Base-by-base conservation (phyloP, 1,140 invertebrate genomes). In the Drosophila arawakana region DNA sequence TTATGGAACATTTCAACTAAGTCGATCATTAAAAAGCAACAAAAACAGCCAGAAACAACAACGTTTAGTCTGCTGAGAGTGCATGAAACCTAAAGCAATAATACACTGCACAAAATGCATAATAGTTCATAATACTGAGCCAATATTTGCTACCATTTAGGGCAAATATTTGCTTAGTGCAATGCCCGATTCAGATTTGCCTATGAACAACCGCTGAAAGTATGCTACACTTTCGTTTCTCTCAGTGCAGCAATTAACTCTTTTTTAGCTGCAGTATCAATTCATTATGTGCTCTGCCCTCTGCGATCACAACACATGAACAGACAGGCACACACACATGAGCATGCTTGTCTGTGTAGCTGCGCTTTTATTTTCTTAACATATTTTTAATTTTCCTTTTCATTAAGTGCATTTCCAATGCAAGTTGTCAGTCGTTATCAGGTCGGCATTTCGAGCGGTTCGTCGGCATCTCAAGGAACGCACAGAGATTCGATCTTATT, bases 391-490 rank as follows among this genome's bases (percentile, higher is more conserved):
- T 55, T 55, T 34, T 30, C 13, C 50, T 39, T 61, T 47, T 18
- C 35, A 49, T 60, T 34, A 54, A 66, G 61, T 77, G 71, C 74
- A 69, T 67, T 54, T 63, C 44, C 49, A 80, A 73, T 67, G n/a
- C 47, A 50, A 50, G 61, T 44, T 61, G 65, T 59, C 81, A 89
- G 85, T 89, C 75, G 81, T 78, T 90, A 90, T 89, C 81, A 90
- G 78, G 71, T 66, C 84, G 84, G 67, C 84, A 73, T 43, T 79
- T 72, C 60, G 58, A 61, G 66, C 73, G 67, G 71, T 73, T 81
- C 71, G 71, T 72, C 75, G 60, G 39, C 54, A 11, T 54, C 30
- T 55, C 54, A 18, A 43, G 54, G 41, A n/a, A 43, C 41, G 4
- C 3, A 43, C 5, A 13, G 41, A 30, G 25, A 30, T 5, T 30